Conservation (phyloP, 2,113 vertebrate genomes). For the Hucho hucho region DNA sequence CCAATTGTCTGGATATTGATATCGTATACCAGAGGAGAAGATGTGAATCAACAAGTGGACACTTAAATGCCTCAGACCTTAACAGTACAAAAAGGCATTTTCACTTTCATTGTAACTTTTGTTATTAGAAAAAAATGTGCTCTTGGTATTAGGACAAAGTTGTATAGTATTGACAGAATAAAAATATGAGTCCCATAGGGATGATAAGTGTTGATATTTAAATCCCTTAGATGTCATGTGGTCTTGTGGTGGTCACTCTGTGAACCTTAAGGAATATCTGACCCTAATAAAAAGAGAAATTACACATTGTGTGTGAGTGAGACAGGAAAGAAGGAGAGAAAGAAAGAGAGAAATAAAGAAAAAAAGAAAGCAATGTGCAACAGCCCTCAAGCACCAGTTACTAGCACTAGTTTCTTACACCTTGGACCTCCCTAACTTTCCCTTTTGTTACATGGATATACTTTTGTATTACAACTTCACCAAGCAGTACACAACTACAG, state of each 20-base stretch:
- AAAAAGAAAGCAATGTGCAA: slow-evolving; percentile 36
- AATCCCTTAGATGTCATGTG: slow-evolving; percentile 55
- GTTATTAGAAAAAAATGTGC: slow-evolving; percentile 16
- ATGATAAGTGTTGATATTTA: slow-evolving; percentile 22
- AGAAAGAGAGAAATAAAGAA: slow-evolving; percentile 21
- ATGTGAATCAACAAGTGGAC: slow-evolving; percentile 42
- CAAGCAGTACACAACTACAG: slow-evolving; percentile 35
- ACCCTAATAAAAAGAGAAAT: slow-evolving; percentile 34
- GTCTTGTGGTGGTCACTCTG: slow-evolving; percentile 57
- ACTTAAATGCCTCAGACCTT: slow-evolving; percentile 28
- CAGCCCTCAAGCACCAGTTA: slow-evolving; percentile 59
- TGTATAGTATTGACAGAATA: slow-evolving; percentile 23
- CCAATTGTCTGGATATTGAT: slow-evolving; percentile 50
- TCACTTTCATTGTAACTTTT: slow-evolving; percentile 39
- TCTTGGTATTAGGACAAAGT: slow-evolving; percentile 46
- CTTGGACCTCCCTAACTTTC: slow-evolving; percentile 63
- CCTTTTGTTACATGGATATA: slow-evolving; percentile 52
- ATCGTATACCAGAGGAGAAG: slow-evolving; percentile 43
- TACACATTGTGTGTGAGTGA: slow-evolving; percentile 33
- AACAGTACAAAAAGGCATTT: slow-evolving; percentile 43
- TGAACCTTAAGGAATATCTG: slow-evolving; percentile 52
- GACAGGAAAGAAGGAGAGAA: slow-evolving; percentile 1
- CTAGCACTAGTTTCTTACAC: slow-evolving; percentile 48
- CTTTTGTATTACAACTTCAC: slow-evolving; percentile 53
- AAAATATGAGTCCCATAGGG: slow-evolving; percentile 15